These are phyloP conservation scores for Mustelus asterias DNA, from an alignment of 2,113 vertebrate genomes.

Conservation along the genomic window DNA sequence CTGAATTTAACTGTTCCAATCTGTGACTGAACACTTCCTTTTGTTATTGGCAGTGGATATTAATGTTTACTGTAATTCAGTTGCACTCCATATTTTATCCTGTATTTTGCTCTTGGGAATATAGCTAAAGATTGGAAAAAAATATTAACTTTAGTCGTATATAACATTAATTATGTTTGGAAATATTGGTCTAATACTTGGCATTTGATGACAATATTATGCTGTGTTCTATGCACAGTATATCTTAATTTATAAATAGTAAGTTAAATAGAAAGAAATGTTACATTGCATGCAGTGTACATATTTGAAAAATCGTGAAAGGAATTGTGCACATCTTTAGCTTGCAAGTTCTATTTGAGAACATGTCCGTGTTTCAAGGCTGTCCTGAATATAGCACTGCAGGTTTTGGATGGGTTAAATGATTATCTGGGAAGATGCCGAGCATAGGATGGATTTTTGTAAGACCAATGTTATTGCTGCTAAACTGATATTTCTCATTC, in stretches of 20 bases:
- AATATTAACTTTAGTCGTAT: background rate
- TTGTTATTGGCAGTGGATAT: background rate
- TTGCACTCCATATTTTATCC: background rate
- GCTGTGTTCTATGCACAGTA: background rate
- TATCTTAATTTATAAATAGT: background rate
- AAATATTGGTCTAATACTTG: background rate
- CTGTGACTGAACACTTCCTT: background rate
- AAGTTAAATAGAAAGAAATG: background rate
- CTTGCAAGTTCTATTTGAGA: background rate
- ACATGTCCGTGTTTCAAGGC: background rate
- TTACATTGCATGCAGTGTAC: background rate
- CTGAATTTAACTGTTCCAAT: background rate
- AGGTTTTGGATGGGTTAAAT: background rate
- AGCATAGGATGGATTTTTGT: background rate
- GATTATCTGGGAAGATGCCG: slow-evolving; percentile 1
- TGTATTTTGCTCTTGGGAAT: no score
- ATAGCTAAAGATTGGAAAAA: background rate
- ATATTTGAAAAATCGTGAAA: background rate
- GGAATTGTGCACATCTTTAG: background rate
- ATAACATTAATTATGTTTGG: background rate
- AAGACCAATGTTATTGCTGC: background rate
- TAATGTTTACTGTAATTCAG: background rate
- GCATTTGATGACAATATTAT: background rate
- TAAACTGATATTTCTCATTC: background rate
- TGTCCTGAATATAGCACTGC: background rate